Evolutionary conservation across 2,888 invertebrate species (phyloP).

Genomic region (Seira ritae): DNA sequence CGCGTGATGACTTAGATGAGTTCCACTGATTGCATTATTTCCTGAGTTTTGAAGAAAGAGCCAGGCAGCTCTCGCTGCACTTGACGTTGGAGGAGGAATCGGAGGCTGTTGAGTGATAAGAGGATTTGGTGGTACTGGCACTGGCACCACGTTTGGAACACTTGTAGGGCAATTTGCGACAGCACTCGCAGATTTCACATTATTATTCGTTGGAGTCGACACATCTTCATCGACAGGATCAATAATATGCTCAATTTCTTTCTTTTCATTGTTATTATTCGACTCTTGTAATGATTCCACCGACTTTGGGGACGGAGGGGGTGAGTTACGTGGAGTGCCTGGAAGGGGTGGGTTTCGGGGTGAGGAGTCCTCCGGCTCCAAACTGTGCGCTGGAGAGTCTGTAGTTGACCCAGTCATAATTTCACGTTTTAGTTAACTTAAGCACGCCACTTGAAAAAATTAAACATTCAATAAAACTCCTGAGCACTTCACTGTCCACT

Average conservation of each 20-base stretch:
- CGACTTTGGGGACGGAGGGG: neutral
- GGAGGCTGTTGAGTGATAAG: conserved; percentile 13
- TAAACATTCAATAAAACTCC: too few species aligned
- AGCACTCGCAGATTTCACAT: neutral
- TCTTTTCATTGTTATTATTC: conserved; percentile 27
- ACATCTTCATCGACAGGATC: conserved; percentile 13
- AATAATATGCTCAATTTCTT: conserved; percentile 19
- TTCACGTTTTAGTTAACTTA: neutral
- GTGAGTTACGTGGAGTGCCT: neutral
- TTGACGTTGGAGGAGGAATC: conserved; percentile 15
- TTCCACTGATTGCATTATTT: conserved; percentile 13
- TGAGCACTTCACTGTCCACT: too few species aligned
- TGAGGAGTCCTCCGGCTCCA: neutral
- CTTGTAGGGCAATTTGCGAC: neutral
- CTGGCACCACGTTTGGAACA: neutral
- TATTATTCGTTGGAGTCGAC: neutral
- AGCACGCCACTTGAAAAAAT: neutral
- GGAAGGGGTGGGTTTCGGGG: neutral
- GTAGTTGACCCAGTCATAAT: conserved; percentile 15
- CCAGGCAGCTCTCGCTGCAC: conserved; percentile 47
- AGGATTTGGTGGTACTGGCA: neutral
- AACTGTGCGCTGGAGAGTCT: neutral
- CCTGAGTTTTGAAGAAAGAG: conserved; percentile 46
- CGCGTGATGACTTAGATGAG: conserved; percentile 9
- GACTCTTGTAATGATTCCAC: conserved; percentile 2